Evolutionary conservation across 2,797 vertebrate genomes (phyloP).

Genomic region (Channallabes apus): DNA sequence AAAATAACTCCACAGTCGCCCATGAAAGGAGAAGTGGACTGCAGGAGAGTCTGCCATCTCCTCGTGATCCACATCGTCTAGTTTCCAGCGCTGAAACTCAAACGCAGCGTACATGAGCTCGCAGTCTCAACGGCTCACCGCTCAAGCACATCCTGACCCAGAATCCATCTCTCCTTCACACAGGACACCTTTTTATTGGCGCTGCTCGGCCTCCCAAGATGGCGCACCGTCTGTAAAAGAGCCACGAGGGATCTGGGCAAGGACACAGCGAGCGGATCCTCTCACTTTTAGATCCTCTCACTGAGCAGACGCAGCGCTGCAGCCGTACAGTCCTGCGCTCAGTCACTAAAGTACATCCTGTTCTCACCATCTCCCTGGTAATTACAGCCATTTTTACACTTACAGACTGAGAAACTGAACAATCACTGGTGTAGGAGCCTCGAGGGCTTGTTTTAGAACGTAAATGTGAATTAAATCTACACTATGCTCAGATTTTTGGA

Average conservation of each 20-base stretch:
- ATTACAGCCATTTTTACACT: background rate
- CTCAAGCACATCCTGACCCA: conserved; percentile 53
- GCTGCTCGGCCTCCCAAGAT: conserved; percentile 48
- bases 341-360: background rate
- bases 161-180: conserved; percentile 49
- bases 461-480: background rate
- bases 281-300: conserved; percentile 9
- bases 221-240: conserved; percentile 21
- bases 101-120: conserved; percentile 38
- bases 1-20: background rate
- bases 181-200: conserved; percentile 49
- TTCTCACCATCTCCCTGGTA: background rate
- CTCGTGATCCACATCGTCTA: conserved; percentile 3
- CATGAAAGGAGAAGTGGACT: background rate
- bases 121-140: conserved; percentile 1
- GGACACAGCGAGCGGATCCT: conserved; percentile 23
- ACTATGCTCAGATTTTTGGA: background rate
- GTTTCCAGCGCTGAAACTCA: background rate
- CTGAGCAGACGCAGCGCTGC: conserved; percentile 8
- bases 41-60: conserved; percentile 1
- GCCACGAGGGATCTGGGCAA: conserved; percentile 37
- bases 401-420: background rate
- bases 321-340: background rate
- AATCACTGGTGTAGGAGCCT: background rate
- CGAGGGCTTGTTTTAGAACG: background rate